These are phyloP conservation scores for Solenopsis fugax DNA, from an alignment of 1,140 invertebrate genomes.

Conservation along the genomic window DNA sequence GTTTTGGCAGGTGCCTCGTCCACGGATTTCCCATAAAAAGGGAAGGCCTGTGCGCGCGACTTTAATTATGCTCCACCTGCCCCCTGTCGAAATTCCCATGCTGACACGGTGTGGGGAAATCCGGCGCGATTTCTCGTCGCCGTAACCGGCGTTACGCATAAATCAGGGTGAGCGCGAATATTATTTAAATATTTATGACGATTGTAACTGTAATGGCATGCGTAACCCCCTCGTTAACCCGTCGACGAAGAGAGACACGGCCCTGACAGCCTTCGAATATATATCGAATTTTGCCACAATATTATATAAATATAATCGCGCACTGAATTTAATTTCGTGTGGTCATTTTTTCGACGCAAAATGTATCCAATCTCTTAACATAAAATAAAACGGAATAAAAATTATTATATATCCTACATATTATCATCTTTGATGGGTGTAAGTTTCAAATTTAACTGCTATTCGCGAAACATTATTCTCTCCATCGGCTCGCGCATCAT, in stretches of 20 bases:
- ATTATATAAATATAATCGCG: background rate
- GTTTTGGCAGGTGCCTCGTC: conserved; percentile 81
- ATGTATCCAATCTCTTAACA: background rate
- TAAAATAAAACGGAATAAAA: background rate
- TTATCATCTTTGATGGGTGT: background rate
- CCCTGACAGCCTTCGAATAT: conserved; percentile 35
- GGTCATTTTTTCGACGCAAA: background rate
- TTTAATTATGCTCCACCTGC: conserved; percentile 74
- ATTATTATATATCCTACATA: background rate
- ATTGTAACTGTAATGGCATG: conserved; percentile 57
- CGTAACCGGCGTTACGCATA: conserved; percentile 50
- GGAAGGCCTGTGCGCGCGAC: conserved; percentile 26
- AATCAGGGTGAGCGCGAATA: conserved; percentile 56
- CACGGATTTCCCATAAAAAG: conserved; percentile 82
- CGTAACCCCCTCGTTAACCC: conserved; percentile 44
- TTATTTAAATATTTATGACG: conserved; percentile 66
- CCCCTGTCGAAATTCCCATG: conserved; percentile 65
- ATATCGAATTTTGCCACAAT: background rate
- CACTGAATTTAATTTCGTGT: background rate
- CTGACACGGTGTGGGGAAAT: conserved; percentile 37
- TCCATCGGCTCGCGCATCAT: background rate
- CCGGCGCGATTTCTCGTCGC: conserved; percentile 54
- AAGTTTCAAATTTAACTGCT: background rate
- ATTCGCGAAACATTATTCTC: conserved; percentile 8
- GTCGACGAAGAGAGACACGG: conserved; percentile 1